These are phyloP conservation scores for Calonectris borealis DNA, from an alignment of 2,113 vertebrate species.

Conservation along the genomic window DNA sequence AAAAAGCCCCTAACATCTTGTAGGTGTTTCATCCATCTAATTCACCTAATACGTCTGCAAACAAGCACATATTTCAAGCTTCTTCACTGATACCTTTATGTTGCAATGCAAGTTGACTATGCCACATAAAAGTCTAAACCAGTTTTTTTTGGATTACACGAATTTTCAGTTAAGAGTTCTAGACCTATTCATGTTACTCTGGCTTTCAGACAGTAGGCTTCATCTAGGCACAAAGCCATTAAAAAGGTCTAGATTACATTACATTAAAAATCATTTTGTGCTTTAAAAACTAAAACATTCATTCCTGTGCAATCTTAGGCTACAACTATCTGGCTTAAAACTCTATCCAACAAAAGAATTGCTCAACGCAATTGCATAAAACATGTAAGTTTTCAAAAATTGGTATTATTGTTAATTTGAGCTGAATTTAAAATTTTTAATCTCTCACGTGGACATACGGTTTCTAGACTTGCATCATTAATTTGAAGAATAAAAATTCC, in stretches of 20 bases:
- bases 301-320: neutral
- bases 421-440: neutral
- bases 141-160: neutral
- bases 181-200: neutral
- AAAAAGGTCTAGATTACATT: neutral
- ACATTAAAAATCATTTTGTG: neutral
- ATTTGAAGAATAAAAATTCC: neutral
- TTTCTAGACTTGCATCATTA: neutral
- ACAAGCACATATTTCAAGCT: neutral
- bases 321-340: neutral
- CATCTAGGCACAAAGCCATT: neutral
- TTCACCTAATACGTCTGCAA: too few relatives aligned
- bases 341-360: neutral
- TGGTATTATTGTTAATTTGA: neutral
- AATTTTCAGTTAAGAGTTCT: neutral
- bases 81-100: neutral
- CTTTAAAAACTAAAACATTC: neutral
- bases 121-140: neutral
- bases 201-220: neutral
- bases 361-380: neutral
- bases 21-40: neutral
- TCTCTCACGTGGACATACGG: rapidly evolving
- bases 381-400: neutral
- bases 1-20: neutral
- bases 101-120: neutral